Base-by-base conservation (phyloP, 2,797 vertebrate genomes). In the Cephalopachus bancanus region DNA sequence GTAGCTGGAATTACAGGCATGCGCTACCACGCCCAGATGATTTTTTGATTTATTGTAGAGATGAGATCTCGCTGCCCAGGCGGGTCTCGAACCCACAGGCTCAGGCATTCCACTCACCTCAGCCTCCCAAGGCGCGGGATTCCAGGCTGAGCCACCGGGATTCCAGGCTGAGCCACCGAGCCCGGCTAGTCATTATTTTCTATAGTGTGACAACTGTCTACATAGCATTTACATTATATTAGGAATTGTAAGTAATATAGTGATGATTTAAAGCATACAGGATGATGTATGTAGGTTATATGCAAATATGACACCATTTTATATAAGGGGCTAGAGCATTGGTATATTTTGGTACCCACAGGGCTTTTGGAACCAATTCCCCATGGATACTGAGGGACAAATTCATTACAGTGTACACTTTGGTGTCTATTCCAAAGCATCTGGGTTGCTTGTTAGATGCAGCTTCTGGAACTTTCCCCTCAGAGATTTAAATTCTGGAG, bases 401-500 rank as follows among this genome's bases (percentile, higher is more conserved):
- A 30, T 62, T 20, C 64, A 5, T 65, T 83, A 49, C 55, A 14
- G 2, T 57, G 6, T 71, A 64, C 1, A 24, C 22, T 72, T 84
- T 65, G 28, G 33, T 89, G 59, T 90, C 24, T 19, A 51, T 67
- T 14, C 14, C 9, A 33, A 33, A 44, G 20, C 53, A 67, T 83
- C 55, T 57, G 17, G 71, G 30, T 78, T 64, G 28, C 49, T 94
- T 78, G 28, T 93, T 83, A 83, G 83, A 88, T 79, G 57, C 26
- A 91, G 30, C 20, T 59, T 81, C 64, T 88, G 65, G 79, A 59
- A 74, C 53, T 71, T 92, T 10, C 10, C n/a, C 76, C 69, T 28
- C 20, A 37, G 33, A 89, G 55, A 64, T 90, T 87, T 83, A 87
- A 93, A 83, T 89, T 49, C n/a, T 85, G 67, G 59, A 85, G n/a